Evolutionary conservation across 2,888 invertebrate species (phyloP).

Genomic region (Xestia ashworthii): DNA sequence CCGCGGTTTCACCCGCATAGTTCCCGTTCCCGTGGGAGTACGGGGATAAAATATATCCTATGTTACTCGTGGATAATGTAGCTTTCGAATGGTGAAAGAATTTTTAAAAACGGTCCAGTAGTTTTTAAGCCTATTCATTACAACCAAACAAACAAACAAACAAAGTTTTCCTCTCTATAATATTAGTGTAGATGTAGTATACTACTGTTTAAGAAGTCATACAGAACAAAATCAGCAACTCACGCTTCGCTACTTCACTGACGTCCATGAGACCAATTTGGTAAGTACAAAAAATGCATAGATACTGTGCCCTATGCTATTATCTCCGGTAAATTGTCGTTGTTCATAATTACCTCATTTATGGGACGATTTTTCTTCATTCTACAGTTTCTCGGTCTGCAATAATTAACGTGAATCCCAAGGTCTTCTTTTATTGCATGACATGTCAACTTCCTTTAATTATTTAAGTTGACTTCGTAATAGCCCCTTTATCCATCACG

Average conservation of each 20-base stretch:
- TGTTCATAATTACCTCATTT: conserved; percentile 14
- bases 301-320: conserved; percentile 10
- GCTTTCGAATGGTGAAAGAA: too few relatives aligned
- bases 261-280: conserved; percentile 14
- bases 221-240: neutral
- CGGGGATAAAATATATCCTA: too few relatives aligned
- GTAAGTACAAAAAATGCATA: neutral
- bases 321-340: conserved; percentile 34
- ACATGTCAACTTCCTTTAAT: conserved; percentile 1
- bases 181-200: too few relatives aligned
- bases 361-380: conserved; percentile 15
- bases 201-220: neutral
- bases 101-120: too few relatives aligned
- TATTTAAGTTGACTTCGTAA: neutral
- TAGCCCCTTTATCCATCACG: neutral
- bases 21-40: too few relatives aligned
- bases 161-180: too few relatives aligned
- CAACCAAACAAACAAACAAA: too few relatives aligned
- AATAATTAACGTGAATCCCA: conserved; percentile 14
- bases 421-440: conserved; percentile 27
- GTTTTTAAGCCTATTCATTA: too few relatives aligned
- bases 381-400: conserved; percentile 4
- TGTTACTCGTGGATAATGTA: too few relatives aligned
- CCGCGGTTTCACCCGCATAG: too few relatives aligned
- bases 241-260: neutral